phyloP scores from a whole-genome alignment of 2,797 vertebrate species.

The Limosa lapponica region DNA sequence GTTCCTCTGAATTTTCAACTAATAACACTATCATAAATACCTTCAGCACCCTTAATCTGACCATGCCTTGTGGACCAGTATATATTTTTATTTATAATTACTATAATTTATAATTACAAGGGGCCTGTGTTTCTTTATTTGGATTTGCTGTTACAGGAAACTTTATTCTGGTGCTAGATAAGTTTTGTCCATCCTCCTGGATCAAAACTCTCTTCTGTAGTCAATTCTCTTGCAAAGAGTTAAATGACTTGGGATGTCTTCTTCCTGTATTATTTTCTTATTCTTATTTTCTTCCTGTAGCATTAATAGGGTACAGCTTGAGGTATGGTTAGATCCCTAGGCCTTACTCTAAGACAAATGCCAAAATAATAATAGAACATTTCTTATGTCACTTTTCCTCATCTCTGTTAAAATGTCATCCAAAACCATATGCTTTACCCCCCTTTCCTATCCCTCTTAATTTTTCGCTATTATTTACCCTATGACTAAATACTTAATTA shows the following conservation, averaged over 20 bases:
- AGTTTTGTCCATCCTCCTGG: neutral
- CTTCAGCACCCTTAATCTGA: neutral
- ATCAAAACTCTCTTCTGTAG: neutral
- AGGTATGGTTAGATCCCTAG: neutral
- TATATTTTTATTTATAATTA: neutral
- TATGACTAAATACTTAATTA: constrained; percentile 26
- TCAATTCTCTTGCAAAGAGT: neutral
- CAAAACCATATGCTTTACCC: neutral
- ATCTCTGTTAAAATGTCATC: constrained; percentile 7
- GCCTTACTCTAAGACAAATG: neutral
- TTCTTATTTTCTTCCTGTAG: neutral
- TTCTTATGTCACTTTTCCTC: neutral
- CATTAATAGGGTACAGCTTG: neutral
- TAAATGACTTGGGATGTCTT: neutral
- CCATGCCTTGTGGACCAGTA: neutral
- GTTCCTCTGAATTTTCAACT: neutral
- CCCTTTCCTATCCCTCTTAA: neutral
- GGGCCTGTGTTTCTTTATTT: neutral
- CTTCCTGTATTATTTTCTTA: too few relatives aligned
- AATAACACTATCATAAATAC: neutral
- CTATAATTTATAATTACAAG: neutral
- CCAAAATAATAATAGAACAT: neutral
- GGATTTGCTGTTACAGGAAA: neutral
- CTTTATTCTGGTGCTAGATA: neutral
- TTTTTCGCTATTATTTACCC: neutral